phyloP scores from a whole-genome alignment of 2,113 vertebrate species.

The Albula goreensis region DNA sequence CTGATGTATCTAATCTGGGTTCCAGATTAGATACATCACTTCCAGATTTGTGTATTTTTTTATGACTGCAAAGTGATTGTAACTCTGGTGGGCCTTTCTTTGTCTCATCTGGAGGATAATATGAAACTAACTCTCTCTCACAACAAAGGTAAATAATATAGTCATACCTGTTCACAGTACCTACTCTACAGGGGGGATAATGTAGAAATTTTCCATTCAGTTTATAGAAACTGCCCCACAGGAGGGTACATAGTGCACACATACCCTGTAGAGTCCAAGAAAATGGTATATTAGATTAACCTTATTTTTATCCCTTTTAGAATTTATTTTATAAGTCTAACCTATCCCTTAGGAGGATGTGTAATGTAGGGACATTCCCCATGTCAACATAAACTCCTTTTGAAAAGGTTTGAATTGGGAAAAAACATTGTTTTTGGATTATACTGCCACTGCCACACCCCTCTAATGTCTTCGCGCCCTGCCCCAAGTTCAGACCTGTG shows the following conservation, averaged over 20 bases:
- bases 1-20: neutral
- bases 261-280: neutral
- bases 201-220: neutral
- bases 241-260: neutral
- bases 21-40: too few relatives aligned
- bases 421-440: neutral
- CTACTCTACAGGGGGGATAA: neutral
- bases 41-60: neutral
- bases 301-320: too few relatives aligned
- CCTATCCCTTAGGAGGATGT: too few relatives aligned
- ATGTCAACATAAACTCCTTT: neutral
- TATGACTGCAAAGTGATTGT: neutral
- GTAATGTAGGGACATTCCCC: too few relatives aligned
- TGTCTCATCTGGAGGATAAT: neutral
- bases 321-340: too few relatives aligned
- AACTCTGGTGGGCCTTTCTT: neutral
- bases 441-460: neutral
- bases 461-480: neutral
- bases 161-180: too few relatives aligned
- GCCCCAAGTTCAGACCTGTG: constrained; percentile 28
- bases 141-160: too few relatives aligned
- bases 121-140: neutral
- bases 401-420: too few relatives aligned
- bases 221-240: neutral
- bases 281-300: too few relatives aligned